Evolutionary conservation across 2,888 invertebrate species (phyloP).

Genomic region (Sialis fuliginosa): DNA sequence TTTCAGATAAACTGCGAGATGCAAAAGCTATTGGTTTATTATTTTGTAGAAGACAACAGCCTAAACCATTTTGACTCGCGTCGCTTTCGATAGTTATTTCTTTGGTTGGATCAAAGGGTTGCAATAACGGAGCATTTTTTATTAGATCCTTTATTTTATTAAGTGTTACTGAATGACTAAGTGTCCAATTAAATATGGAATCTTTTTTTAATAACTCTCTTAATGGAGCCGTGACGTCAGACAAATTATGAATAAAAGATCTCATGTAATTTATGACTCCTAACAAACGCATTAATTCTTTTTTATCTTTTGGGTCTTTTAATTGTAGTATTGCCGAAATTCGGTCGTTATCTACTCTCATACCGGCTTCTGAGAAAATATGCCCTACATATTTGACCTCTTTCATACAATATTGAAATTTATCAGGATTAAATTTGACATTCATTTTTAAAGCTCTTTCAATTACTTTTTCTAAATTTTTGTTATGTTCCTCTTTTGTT

Average conservation of each 20-base stretch:
- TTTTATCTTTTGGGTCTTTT: too few species aligned
- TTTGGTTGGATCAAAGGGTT: conserved; percentile 5
- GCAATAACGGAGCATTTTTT: conserved; percentile 4
- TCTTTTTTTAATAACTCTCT: conserved; percentile 7
- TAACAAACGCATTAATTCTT: too few species aligned
- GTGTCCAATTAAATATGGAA: conserved; percentile 5
- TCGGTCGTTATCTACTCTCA: too few species aligned
- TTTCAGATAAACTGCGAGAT: conserved; percentile 7
- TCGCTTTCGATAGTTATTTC: conserved; percentile 5
- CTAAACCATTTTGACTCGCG: conserved; percentile 6
- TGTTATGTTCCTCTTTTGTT: conserved; percentile 3
- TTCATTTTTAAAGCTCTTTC: conserved; percentile 9
- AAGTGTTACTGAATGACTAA: conserved; percentile 4
- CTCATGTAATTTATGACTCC: too few species aligned
- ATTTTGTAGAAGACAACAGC: conserved; percentile 7
- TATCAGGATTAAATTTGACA: conserved; percentile 9
- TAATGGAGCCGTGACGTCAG: conserved; percentile 5
- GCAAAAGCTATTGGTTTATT: conserved; percentile 10
- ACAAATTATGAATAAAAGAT: conserved; percentile 1
- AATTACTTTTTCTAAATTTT: conserved; percentile 7
- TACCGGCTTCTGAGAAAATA: background rate
- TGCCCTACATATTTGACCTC: conserved; percentile 7
- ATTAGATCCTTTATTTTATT: conserved; percentile 5
- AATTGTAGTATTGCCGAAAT: too few species aligned
- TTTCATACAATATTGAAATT: conserved; percentile 5